Evolutionary conservation across 2,888 invertebrate species (phyloP).

Genomic region (Keiferia lycopersicella): DNA sequence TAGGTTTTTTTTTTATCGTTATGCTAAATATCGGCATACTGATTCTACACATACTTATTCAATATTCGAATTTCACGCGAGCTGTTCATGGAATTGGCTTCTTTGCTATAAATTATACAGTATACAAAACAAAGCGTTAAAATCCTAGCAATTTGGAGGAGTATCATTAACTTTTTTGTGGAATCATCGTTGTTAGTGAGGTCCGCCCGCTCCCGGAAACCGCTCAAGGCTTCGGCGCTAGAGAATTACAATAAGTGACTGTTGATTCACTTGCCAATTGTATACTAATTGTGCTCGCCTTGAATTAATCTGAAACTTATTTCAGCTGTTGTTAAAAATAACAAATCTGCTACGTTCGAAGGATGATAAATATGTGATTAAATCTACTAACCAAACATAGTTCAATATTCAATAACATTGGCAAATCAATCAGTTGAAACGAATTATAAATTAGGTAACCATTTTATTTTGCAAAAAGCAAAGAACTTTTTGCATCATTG

Average conservation of each 20-base stretch:
- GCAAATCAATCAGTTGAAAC: background rate
- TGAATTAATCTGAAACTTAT: slow-evolving; percentile 9
- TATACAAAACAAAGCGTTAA: slow-evolving; percentile 9
- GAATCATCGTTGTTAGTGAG: slow-evolving; percentile 21
- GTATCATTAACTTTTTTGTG: slow-evolving; percentile 21
- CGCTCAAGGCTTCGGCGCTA: slow-evolving; percentile 15
- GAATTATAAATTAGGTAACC: background rate
- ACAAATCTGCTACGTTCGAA: background rate
- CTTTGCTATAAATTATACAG: background rate
- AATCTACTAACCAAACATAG: background rate
- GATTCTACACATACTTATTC: no score
- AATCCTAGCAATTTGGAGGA: slow-evolving; percentile 17
- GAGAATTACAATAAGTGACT: background rate
- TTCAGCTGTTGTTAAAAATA: background rate
- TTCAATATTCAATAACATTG: background rate
- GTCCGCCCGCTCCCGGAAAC: slow-evolving; percentile 20
- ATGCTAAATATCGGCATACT: no score
- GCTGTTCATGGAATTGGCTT: background rate
- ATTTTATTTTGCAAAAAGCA: background rate
- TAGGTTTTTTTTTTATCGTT: no score
- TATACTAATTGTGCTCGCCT: background rate
- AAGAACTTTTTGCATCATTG: background rate
- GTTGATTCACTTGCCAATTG: slow-evolving; percentile 7
- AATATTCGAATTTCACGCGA: no score
- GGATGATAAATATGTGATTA: background rate